Evolutionary conservation across 2,888 invertebrate species (phyloP), one percentile per base, ranked within the genome.

Genomic region (Willowsia nigromaculata): DNA sequence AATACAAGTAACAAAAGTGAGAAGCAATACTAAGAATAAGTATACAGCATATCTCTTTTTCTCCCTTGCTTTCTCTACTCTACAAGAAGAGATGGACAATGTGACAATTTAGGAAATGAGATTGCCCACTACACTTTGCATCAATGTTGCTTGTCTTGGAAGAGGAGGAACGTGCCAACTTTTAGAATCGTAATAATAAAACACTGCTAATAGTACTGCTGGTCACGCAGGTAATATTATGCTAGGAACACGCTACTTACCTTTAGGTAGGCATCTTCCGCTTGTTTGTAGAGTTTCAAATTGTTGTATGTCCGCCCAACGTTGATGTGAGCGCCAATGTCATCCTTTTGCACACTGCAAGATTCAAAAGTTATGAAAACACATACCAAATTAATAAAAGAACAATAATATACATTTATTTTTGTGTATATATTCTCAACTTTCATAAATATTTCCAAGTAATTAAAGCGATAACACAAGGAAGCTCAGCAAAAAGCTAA

Each of bases 281-380:
- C 99, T 94, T 98, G 97, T 93, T 96, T 95, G 94, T 96, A 97
- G 95, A 96, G 95, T 94, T 98, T 97, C 91, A 99, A 94, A 93
- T 98, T 97, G 94, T 98, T 98, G 94, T 97, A 98, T 0, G 99
- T 98, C 91, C 99, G 95, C 15, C 99, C 99, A 4, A 99, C 99
- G 94, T 99, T 99, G 93, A 99, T 99, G 94, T 99, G 98, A 5
- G 99, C 98, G 0, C 99, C 99, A 71, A 99, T 98, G 94, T 99
- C 99, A 94, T 99, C 99, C 15, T 97, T 96, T 94, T 99, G 99
- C 9, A 99, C 98, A 93, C 96, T 95, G 93, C 30, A 93, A 92
- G 76, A 82, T 88, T 22, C 18, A 53, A 6, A 53, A 56, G 1
- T 4, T 25, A 1, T 25, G 18, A 56, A 4, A 56, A 5, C n/a